Evolutionary conservation across 2,888 invertebrate species (phyloP), one percentile per base, ranked within the genome.

Genomic region (Timema cristinae): DNA sequence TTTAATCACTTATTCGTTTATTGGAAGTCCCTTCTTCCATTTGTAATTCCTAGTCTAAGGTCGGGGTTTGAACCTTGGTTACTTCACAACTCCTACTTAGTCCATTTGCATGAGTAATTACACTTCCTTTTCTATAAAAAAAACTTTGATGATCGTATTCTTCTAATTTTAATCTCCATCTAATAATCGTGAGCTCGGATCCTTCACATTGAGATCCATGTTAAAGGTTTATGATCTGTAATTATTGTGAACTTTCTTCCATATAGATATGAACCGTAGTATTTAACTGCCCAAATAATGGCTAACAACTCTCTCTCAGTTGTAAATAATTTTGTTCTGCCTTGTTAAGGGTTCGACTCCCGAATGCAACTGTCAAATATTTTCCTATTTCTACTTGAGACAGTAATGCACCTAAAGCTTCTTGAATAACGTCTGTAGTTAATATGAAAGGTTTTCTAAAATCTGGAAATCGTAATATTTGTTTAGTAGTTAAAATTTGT

Each of bases 131-230:
- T 32, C 56, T 68, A n/a, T n/a, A n/a, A 73, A 68, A 7, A 47
- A 0, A 15, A 74, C 68, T 59, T 59, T 69, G 61, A 54, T 51
- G 70, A 7, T 67, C 50, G 48, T 67, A 72, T 54, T 71, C 73
- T 10, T 68, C 54, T 56, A 73, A 56, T 49, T 50, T 7, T 52
- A 75, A 47, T n/a, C 50, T 11, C 71, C n/a, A 81, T 47, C 79
- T 66, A 5, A 66, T 16, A 75, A 13, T 49, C 59, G 15, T 9
- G 68, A 69, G 11, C 47, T 71, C 10, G 56, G 67, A 7, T 72
- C 69, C 50, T 72, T 73, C 4, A 67, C 56, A 11, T 48, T 51
- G n/a, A 68, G 4, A 72, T 48, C 66, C 71, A 75, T 5, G 13
- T 48, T 13, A 71, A 59, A 2, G 63, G 59, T 13, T 50, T 48